Evolutionary conservation across 2,888 invertebrate genomes (phyloP), one percentile per base, ranked within the genome.

Genomic region (Callimorpha dominula): DNA sequence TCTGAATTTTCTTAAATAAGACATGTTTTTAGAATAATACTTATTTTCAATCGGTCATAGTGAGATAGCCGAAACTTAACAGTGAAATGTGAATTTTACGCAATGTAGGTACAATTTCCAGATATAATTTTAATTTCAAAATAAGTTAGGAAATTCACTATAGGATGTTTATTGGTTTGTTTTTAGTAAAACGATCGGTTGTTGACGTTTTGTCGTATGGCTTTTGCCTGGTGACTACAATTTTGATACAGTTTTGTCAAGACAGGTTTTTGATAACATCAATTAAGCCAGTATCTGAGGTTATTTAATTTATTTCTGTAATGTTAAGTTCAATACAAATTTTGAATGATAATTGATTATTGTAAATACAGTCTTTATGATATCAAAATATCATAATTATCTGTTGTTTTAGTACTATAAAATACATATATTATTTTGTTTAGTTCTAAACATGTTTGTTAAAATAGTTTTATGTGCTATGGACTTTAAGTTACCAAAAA

Each of bases 1-100:
- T 92, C 90, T 80, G 88, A 91, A 89, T 88, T 91, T 89, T 90
- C 88, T 73, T 88, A 80, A 86, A 89, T 91, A 92, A 92, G 91
- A 93, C 89, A 93, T 93, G 91, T 86, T 86, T 85, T 75, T 89
- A 88, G 85, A 74, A 80, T 92, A 90, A 87, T 77, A 87, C 84
- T 83, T 85, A 4, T 60, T 84, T 84, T 85, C 81, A 87, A 87
- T 86, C 81, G 78, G 86, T 80, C 86, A 78, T 79, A 89, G 89
- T 91, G 90, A 87, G 81, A 83, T 88, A 88, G 74, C 86, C 78
- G 83, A 87, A 76, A 87, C 87, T 87, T 85, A 81, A 80, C 86
- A 91, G 93, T 94, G 94, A 92, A 91, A 93, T 93, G 93, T 94
- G 94, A 93, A 91, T 92, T 91, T 89, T 88, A 86, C 91, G 93